Base-by-base conservation (phyloP, 2,797 vertebrate genomes). In the Acomys russatus region DNA sequence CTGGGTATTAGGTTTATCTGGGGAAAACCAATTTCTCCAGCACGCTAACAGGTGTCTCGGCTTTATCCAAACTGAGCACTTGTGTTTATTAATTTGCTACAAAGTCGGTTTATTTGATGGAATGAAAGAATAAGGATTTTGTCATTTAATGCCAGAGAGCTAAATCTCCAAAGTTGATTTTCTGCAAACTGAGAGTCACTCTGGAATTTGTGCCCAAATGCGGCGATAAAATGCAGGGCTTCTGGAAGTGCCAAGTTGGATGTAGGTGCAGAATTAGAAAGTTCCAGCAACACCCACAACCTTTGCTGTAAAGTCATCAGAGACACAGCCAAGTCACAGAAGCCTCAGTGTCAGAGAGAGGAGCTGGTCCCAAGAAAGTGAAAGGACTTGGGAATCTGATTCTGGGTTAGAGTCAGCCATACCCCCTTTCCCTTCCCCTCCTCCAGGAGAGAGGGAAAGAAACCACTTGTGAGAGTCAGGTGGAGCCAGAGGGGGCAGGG, bases 21-120 rank as follows among this genome's bases (percentile, higher is more conserved):
- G 66, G 79, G 59, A 68, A 92, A 80, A 51, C 0, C 73, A 92
- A 71, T 82, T 73, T 70, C 38, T 38, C 28, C 30, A 25, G 92
- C 92, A 6, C n/a, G 11, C 66, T 68, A 88, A 93, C 51, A 85
- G 56, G 66, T 95, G 56, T 70, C 91, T 97, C 82, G 15, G 9
- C 66, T 78, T 77, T 96, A 76, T 77, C 54, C 49, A 73, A 91
- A 78, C 51, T 30, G 59, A 96, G 30, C 78, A 38, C 82, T 88
- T 95, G 44, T 78, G 85, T 93, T 88, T 92, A 95, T 79, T 96
- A 88, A 97, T 87, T 95, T 94, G 77, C 88, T 59, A 87, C 78
- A 76, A 87, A 82, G 73, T 82, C 33, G 49, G n/a, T 93, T 66
- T 88, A 56, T 91, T 90, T 93, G 92, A 88, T 86, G 68, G 77